Evolutionary conservation across 2,797 vertebrate genomes (phyloP).

Genomic region (Apodemus agrarius): DNA sequence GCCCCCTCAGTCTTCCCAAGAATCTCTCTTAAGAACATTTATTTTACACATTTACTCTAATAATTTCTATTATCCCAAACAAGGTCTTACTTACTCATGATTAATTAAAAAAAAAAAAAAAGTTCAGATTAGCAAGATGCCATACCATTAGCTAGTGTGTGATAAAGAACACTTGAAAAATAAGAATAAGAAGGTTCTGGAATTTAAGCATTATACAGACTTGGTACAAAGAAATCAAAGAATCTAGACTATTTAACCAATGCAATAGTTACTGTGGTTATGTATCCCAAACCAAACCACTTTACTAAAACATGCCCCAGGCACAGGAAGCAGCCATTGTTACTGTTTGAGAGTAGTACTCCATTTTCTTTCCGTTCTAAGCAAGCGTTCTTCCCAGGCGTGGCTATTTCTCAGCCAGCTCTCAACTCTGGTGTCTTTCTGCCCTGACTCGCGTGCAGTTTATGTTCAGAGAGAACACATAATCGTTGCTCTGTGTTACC

Average conservation of each 20-base stretch:
- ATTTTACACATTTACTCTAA: not conserved
- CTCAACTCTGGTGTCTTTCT: not conserved
- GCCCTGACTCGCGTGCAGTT: not conserved
- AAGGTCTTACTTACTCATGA: not conserved
- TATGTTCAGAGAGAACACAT: not conserved
- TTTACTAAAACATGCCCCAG: not conserved
- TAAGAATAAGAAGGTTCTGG: not conserved
- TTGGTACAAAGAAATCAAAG: not conserved
- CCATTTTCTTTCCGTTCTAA: not conserved
- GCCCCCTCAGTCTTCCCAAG: not conserved
- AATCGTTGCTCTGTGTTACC: not conserved
- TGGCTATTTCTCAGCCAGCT: not conserved
- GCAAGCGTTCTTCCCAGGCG: not conserved
- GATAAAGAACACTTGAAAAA: not conserved
- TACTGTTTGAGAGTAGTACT: not conserved
- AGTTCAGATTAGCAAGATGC: conserved; percentile 1
- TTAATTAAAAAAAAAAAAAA: conserved; percentile 35
- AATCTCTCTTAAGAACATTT: conserved; percentile 37
- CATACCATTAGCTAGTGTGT: not conserved
- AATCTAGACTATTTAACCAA: conserved; percentile 37
- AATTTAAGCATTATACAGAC: not conserved
- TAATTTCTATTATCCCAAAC: conserved; percentile 19
- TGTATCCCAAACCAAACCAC: not conserved
- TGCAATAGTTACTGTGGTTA: not conserved
- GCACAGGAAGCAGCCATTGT: not conserved